Percentiles rank a stretch among this genome's conserved stretches.
phyloP scores from a whole-genome alignment of 2,113 vertebrate species.

The Sorex fumeus region DNA sequence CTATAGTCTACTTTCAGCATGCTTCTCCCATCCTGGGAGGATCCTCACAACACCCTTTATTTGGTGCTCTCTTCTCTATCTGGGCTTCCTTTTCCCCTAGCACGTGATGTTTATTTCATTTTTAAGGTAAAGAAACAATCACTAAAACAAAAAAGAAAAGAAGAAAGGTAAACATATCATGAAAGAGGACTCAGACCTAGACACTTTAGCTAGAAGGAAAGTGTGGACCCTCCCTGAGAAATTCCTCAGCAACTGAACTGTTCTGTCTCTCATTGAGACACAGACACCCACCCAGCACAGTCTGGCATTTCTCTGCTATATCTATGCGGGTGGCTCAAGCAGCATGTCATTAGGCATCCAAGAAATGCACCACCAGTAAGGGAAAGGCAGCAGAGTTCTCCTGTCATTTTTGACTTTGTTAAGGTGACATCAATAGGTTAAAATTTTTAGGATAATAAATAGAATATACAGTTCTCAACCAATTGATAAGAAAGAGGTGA shows the following conservation, averaged over 20 bases:
- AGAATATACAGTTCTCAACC: not conserved
- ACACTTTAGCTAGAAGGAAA: not conserved
- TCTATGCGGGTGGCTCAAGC: too few relatives aligned
- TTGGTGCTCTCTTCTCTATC: too few relatives aligned
- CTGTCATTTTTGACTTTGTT: not conserved
- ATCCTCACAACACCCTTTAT: too few relatives aligned
- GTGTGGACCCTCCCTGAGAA: not conserved
- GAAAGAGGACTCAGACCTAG: not conserved
- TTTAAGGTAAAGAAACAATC: too few relatives aligned
- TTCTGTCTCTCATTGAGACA: not conserved
- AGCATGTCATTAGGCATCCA: not conserved
- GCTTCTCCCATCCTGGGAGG: too few relatives aligned
- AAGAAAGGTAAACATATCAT: not conserved
- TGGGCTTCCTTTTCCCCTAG: too few relatives aligned
- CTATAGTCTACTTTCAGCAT: too few relatives aligned
- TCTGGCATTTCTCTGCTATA: too few relatives aligned
- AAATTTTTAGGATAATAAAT: not conserved
- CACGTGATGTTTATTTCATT: too few relatives aligned
- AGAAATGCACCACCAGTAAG: not conserved
- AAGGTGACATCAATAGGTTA: constrained; percentile 8
- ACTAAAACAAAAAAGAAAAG: too few relatives aligned
- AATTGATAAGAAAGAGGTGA: not conserved
- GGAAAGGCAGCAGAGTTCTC: not conserved
- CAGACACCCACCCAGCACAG: not conserved
- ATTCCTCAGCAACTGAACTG: not conserved